Evolutionary conservation across 1,140 invertebrate genomes (phyloP).

Genomic region (Sarcophaga peregrina): DNA sequence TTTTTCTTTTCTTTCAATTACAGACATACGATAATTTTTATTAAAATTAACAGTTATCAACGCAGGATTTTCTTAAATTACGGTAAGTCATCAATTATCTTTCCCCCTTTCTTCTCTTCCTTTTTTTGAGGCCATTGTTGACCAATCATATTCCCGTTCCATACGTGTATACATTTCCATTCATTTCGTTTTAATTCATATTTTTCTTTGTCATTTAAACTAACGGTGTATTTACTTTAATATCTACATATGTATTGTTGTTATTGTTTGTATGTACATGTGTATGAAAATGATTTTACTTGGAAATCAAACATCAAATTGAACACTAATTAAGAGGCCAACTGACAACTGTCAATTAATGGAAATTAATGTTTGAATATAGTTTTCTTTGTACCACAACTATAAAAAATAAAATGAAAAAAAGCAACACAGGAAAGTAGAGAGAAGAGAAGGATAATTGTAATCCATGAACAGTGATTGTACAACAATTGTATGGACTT

Average conservation of each 20-base stretch:
- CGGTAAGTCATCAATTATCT: conserved; percentile 8
- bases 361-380: neutral
- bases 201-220: neutral
- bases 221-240: too few relatives aligned
- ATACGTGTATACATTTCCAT: neutral
- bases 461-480: too few relatives aligned
- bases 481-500: too few relatives aligned
- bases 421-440: neutral
- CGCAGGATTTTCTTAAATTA: conserved; percentile 26
- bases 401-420: neutral
- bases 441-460: too few relatives aligned
- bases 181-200: neutral
- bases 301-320: too few relatives aligned
- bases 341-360: conserved; percentile 30
- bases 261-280: too few relatives aligned
- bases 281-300: too few relatives aligned
- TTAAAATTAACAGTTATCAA: neutral
- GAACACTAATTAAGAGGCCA: neutral
- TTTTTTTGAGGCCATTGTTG: neutral
- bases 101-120: too few relatives aligned
- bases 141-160: neutral
- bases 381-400: neutral
- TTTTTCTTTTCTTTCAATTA: neutral
- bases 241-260: too few relatives aligned
- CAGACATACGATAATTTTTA: neutral